Conservation (phyloP, 1,140 invertebrate genomes). For the Calliopsis andreniformis region DNA sequence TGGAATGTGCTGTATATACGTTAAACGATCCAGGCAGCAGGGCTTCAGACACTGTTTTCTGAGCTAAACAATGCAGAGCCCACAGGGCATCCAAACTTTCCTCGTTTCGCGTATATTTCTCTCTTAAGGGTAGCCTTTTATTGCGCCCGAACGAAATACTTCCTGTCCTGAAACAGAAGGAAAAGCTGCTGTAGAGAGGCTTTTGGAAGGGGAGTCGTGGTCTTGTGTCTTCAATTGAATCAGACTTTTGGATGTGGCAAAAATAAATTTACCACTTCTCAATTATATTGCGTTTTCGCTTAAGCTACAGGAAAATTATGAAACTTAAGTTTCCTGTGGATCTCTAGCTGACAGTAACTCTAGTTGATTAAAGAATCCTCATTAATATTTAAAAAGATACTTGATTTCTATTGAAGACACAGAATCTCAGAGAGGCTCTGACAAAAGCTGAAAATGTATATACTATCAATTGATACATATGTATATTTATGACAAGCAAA, state of each 20-base stretch:
- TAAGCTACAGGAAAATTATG: too few relatives aligned
- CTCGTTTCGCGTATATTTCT: slow-evolving; percentile 47
- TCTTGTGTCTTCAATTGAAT: slow-evolving; percentile 27
- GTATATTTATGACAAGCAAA: slow-evolving; percentile 17
- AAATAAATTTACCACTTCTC: too few relatives aligned
- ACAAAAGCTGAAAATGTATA: slow-evolving; percentile 39
- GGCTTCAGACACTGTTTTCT: slow-evolving; percentile 66
- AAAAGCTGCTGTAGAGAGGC: slow-evolving; percentile 35
- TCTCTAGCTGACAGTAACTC: too few relatives aligned
- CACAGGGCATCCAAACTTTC: slow-evolving; percentile 19
- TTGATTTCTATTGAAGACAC: slow-evolving; percentile 10
- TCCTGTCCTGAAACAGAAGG: slow-evolving; percentile 74
- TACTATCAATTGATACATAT: slow-evolving; percentile 25
- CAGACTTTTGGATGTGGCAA: too few relatives aligned
- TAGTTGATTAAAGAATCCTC: too few relatives aligned
- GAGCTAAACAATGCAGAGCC: slow-evolving; percentile 68
- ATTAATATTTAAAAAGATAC: neutral
- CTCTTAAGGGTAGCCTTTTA: slow-evolving; percentile 53
- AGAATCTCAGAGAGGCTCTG: neutral
- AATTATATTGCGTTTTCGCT: too few relatives aligned
- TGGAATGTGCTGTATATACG: slow-evolving; percentile 71
- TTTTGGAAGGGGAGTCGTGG: neutral
- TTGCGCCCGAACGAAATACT: slow-evolving; percentile 67
- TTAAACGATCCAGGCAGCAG: slow-evolving; percentile 58
- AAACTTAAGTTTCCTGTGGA: too few relatives aligned